Evolutionary conservation across 2,888 invertebrate genomes (phyloP).

Genomic region (Amiota minor): DNA sequence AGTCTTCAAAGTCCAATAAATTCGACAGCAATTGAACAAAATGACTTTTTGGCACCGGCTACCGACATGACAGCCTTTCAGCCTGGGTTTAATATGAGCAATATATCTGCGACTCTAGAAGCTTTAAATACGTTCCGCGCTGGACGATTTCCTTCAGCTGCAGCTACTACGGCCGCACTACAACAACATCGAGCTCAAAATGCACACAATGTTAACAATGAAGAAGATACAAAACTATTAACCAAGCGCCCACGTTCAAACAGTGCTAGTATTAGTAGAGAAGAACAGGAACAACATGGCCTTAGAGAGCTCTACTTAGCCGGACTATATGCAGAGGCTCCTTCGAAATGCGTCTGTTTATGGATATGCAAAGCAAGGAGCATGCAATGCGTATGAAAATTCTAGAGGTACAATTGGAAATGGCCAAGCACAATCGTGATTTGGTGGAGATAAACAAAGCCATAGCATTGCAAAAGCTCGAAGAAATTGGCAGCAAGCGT

Average conservation of each 20-base stretch:
- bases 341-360: slow-evolving; percentile 67
- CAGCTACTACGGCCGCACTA: slow-evolving; percentile 68
- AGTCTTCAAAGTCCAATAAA: slow-evolving; percentile 50
- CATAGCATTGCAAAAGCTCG: slow-evolving; percentile 77
- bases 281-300: slow-evolving; percentile 46
- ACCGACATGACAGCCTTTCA: slow-evolving; percentile 67
- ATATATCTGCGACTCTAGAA: slow-evolving; percentile 72
- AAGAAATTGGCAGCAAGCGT: slow-evolving; percentile 72
- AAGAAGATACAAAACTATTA: slow-evolving; percentile 59
- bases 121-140: slow-evolving; percentile 71
- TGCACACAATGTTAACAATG: slow-evolving; percentile 35
- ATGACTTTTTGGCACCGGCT: slow-evolving; percentile 52
- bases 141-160: slow-evolving; percentile 69
- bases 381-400: slow-evolving; percentile 73
- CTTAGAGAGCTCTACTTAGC: not conserved
- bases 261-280: slow-evolving; percentile 53
- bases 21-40: slow-evolving; percentile 38
- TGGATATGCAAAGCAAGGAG: slow-evolving; percentile 74
- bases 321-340: slow-evolving; percentile 49
- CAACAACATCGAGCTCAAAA: slow-evolving; percentile 65
- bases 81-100: slow-evolving; percentile 71
- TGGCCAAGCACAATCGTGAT: slow-evolving; percentile 75
- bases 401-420: slow-evolving; percentile 73
- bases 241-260: slow-evolving; percentile 65
- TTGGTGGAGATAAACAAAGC: slow-evolving; percentile 79